Base-by-base conservation (phyloP, 1,140 invertebrate species). In the Drosophila albomicans region DNA sequence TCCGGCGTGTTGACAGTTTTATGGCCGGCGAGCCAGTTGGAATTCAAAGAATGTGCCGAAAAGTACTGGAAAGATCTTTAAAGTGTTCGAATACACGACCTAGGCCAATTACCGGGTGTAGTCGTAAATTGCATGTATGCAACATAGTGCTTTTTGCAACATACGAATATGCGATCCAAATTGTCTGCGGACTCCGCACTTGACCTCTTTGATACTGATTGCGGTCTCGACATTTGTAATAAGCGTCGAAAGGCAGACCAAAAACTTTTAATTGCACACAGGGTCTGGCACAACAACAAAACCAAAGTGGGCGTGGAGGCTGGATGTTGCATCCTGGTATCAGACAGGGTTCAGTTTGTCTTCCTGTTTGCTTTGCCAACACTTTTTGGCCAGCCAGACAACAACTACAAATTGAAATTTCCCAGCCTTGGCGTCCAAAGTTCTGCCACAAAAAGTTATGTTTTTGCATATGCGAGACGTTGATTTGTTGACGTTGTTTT, bases 251-350 rank as follows among this genome's bases (percentile, higher is more conserved):
- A 58, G 32, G 69, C 77, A 77, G 65, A 76, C 64, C 62, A 77
- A 84, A 68, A 88, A 88, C 77, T 87, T 87, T 87, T 88, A 87
- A 87, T 87, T 87, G 84, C 85, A 73, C 85, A 73, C 61, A 15
- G 28, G 13, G 30, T 54, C 51, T 20, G 64, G 58, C 58, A 41
- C 15, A 28, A 56, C 28, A 70, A n/a, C n/a, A n/a, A 65, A 66
- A 41, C 15, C 48, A 51, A 11, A 32, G 16, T 32, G 15, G 32
- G 32, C 10, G 41, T 30, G 43, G 25, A 13, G 41, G 41, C 41
- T 13, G n/a, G 3, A 6, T 43, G 38, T 35, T 7, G 28, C 49
- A 30, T 25, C 30, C 35, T 45, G 28, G 16, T 41, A 65, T 41
- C 20, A 52, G 38, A 65, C 51, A 59, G 20, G 15, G 7, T 16